These are phyloP conservation scores for Semotilus atromaculatus DNA, from an alignment of 2,797 vertebrate species.

Conservation along the genomic window DNA sequence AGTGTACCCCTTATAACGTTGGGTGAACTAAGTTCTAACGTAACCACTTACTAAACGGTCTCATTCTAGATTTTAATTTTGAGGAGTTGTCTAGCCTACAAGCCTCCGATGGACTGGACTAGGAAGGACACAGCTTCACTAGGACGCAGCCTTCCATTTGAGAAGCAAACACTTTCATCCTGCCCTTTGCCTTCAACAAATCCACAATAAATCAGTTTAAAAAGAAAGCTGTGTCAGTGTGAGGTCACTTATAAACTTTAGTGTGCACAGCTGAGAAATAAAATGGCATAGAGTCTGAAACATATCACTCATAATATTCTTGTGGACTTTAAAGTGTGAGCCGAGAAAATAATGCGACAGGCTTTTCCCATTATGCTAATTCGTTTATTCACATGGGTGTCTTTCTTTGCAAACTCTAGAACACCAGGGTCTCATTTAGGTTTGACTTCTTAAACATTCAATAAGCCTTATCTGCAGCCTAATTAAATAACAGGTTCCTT, in stretches of 20 bases:
- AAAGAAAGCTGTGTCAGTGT: not conserved
- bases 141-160: not conserved
- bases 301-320: not conserved
- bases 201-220: not conserved
- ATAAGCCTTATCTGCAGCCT: conserved; percentile 16
- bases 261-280: not conserved
- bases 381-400: conserved; percentile 4
- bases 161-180: not conserved
- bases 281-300: not conserved
- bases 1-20: no score
- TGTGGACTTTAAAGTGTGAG: not conserved
- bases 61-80: not conserved
- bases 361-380: not conserved
- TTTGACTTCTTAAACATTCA: conserved; percentile 5
- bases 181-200: not conserved
- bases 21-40: no score
- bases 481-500: conserved; percentile 39
- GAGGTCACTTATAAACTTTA: not conserved
- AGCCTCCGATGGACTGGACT: not conserved
- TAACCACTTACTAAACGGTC: not conserved
- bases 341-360: not conserved
- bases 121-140: not conserved
- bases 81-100: not conserved
- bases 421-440: not conserved
- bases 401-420: conserved; percentile 16